Evolutionary conservation across 2,888 invertebrate genomes (phyloP).

Genomic region (Archips crataeganus): DNA sequence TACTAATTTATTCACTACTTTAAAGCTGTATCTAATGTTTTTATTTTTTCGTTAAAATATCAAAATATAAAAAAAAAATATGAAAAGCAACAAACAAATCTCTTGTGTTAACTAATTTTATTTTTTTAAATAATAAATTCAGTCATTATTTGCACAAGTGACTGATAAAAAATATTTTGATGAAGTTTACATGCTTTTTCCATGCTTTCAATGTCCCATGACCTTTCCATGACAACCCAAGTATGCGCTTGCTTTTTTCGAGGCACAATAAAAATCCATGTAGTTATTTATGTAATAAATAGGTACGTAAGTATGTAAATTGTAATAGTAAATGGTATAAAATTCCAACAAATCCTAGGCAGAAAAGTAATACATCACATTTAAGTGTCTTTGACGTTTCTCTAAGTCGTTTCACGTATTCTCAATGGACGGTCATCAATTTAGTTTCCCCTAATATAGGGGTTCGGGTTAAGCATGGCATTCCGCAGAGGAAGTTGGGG

Average conservation of each 20-base stretch:
- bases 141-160: too few species aligned
- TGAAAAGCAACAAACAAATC: too few species aligned
- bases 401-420: constrained; percentile 30
- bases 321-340: not conserved
- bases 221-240: not conserved
- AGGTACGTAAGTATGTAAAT: not conserved
- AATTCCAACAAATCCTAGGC: not conserved
- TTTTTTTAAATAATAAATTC: too few species aligned
- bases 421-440: constrained; percentile 41
- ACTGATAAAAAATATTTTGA: too few species aligned
- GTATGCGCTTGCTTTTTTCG: not conserved
- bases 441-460: constrained; percentile 41
- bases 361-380: constrained; percentile 36
- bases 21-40: too few species aligned
- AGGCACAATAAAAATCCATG: not conserved
- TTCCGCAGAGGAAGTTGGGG: constrained; percentile 43
- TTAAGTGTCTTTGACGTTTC: constrained; percentile 37
- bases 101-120: too few species aligned
- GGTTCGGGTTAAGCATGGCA: constrained; percentile 21
- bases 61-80: too few species aligned
- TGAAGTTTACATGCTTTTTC: not conserved
- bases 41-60: too few species aligned
- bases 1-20: not conserved
- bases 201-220: not conserved
- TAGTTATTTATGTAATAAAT: not conserved